These are phyloP conservation scores for Drosophila burlai DNA, from an alignment of 1,140 invertebrate species.

Conservation along the genomic window DNA sequence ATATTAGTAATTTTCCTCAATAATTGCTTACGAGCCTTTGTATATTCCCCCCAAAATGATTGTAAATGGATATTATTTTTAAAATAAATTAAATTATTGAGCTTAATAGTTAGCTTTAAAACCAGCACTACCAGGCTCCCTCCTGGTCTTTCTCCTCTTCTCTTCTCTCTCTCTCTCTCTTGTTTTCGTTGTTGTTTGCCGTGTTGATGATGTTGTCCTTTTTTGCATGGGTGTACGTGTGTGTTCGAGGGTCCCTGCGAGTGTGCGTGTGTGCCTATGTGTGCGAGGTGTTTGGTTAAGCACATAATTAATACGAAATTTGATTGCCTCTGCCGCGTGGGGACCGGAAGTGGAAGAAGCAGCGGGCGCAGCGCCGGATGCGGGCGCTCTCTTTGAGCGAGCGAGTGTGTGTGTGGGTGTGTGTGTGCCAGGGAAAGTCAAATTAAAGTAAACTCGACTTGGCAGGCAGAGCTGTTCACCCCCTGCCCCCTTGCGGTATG, in stretches of 20 bases:
- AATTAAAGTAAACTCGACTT: constrained; percentile 76
- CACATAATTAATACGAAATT: constrained; percentile 83
- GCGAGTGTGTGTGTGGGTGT: not conserved
- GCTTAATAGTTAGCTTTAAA: too few species aligned
- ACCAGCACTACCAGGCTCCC: too few species aligned
- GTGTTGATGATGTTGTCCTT: constrained; percentile 42
- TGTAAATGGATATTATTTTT: not conserved
- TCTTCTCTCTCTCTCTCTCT: not conserved
- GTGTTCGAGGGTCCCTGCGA: constrained; percentile 10
- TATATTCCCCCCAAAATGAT: too few species aligned
- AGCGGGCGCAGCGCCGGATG: constrained; percentile 36
- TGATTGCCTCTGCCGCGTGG: constrained; percentile 78
- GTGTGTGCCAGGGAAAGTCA: constrained; percentile 56
- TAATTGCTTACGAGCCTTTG: too few species aligned
- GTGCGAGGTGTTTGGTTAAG: constrained; percentile 78
- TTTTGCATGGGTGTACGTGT: constrained; percentile 10
- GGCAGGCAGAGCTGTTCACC: constrained; percentile 19
- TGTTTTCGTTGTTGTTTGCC: constrained; percentile 21
- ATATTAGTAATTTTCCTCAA: too few species aligned
- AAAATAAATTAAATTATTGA: not conserved
- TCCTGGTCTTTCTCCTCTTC: too few species aligned
- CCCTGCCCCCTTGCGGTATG: constrained; percentile 50
- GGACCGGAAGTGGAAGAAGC: constrained; percentile 53
- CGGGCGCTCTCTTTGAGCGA: constrained; percentile 15
- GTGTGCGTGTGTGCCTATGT: constrained; percentile 1